phyloP scores from a whole-genome alignment of 2,888 invertebrate species.

The Drosophila monieri region DNA sequence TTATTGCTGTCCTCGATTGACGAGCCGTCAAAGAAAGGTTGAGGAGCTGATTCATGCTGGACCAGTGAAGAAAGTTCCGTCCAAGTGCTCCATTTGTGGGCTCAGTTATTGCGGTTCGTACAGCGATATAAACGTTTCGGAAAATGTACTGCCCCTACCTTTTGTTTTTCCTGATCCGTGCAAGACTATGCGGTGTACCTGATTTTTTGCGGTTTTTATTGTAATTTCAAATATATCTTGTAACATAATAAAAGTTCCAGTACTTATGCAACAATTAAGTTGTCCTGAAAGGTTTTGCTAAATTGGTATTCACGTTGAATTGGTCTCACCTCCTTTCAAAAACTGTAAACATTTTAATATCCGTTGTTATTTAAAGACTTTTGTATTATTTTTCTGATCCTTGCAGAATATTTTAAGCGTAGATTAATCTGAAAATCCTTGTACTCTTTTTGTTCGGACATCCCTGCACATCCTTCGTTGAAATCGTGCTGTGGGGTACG shows the following conservation, averaged over 20 bases:
- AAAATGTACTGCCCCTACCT: not conserved
- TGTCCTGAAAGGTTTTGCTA: not conserved
- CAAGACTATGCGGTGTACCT: not conserved
- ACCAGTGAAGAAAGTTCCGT: not conserved
- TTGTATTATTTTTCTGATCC: not conserved
- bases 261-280: not conserved
- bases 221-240: not conserved
- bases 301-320: too few species aligned
- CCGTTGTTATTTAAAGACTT: not conserved
- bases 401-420: not conserved
- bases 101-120: not conserved
- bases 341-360: too few species aligned
- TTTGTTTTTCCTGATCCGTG: not conserved
- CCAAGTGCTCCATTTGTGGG: not conserved
- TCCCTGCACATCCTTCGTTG: not conserved
- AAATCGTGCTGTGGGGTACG: slow-evolving; percentile 3
- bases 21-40: not conserved
- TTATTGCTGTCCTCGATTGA: not conserved
- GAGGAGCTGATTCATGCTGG: not conserved
- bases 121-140: not conserved
- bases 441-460: not conserved
- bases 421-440: slow-evolving; percentile 5
- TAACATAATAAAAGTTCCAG: too few species aligned
- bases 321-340: not conserved
- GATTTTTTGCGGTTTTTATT: not conserved